Evolutionary conservation across 2,797 vertebrate genomes (phyloP).

Genomic region (Oreochromis grahami): DNA sequence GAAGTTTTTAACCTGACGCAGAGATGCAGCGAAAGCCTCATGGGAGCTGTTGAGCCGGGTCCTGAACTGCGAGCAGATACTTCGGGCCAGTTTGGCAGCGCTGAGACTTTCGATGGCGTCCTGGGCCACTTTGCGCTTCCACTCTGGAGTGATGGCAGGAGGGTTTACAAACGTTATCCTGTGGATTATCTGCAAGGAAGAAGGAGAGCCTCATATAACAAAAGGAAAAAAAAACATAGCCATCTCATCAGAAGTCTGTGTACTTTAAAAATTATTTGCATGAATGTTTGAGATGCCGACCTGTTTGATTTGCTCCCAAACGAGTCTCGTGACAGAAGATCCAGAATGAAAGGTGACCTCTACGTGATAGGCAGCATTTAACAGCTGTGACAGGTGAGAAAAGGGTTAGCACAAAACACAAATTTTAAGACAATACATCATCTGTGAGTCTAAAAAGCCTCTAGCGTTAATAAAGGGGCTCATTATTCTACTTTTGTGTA

Average conservation of each 20-base stretch:
- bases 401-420: neutral
- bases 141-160: conserved; percentile 88
- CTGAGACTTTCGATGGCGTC: conserved; percentile 98
- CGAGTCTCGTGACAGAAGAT: conserved; percentile 89
- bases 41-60: conserved; percentile 95
- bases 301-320: conserved; percentile 99
- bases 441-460: neutral
- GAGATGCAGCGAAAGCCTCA: conserved; percentile 92
- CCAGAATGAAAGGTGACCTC: conserved; percentile 98
- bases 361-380: conserved; percentile 97
- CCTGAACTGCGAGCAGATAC: conserved; percentile 97
- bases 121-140: conserved; percentile 97
- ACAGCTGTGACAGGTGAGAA: conserved; percentile 76
- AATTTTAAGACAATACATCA: neutral
- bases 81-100: conserved; percentile 93
- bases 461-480: neutral
- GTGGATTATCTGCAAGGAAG: conserved; percentile 86
- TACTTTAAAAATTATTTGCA: neutral
- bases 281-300: conserved; percentile 52
- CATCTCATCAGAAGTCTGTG: neutral
- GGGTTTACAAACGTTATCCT: conserved; percentile 93
- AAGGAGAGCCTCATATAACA: neutral
- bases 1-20: conserved; percentile 82
- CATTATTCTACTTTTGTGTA: neutral
- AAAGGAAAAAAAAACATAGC: neutral